These are phyloP conservation scores for Patiria pectinifera DNA, from an alignment of 53 echinoderm and acorn worm genomes.

Conservation along the genomic window DNA sequence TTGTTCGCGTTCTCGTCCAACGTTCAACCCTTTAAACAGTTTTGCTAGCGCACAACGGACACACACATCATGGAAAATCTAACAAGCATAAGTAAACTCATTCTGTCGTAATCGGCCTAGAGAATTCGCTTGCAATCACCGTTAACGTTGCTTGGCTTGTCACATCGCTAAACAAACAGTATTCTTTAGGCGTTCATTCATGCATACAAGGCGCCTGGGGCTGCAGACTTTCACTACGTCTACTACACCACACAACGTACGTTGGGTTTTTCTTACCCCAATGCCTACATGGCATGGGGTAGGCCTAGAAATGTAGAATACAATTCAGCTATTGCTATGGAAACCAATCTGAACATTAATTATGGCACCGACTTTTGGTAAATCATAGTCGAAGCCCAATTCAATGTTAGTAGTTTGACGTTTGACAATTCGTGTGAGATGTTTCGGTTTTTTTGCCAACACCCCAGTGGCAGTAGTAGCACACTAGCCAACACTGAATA, in stretches of 20 bases:
- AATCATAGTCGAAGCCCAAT: background rate
- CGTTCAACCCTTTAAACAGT: background rate
- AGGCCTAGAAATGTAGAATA: background rate
- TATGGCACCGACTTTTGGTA: background rate
- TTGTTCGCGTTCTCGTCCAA: background rate
- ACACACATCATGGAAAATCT: background rate
- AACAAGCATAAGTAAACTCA: conserved; percentile 7
- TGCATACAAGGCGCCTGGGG: conserved; percentile 30
- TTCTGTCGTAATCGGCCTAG: conserved; percentile 12
- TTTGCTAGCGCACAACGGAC: background rate
- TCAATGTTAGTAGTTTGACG: background rate
- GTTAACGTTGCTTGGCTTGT: conserved; percentile 3
- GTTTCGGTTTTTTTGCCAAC: too few relatives aligned
- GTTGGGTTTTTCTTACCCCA: background rate
- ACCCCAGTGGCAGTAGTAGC: too few relatives aligned
- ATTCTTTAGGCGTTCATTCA: conserved; percentile 33
- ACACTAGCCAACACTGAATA: too few relatives aligned
- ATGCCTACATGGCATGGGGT: background rate
- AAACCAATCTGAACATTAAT: background rate
- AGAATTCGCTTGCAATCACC: conserved; percentile 7
- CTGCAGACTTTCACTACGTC: background rate
- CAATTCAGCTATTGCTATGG: background rate
- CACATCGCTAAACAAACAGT: conserved; percentile 46
- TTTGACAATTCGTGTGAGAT: too few relatives aligned
- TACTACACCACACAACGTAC: background rate